Base-by-base conservation (phyloP, 2,113 vertebrate species). In the Apodemus sylvaticus region DNA sequence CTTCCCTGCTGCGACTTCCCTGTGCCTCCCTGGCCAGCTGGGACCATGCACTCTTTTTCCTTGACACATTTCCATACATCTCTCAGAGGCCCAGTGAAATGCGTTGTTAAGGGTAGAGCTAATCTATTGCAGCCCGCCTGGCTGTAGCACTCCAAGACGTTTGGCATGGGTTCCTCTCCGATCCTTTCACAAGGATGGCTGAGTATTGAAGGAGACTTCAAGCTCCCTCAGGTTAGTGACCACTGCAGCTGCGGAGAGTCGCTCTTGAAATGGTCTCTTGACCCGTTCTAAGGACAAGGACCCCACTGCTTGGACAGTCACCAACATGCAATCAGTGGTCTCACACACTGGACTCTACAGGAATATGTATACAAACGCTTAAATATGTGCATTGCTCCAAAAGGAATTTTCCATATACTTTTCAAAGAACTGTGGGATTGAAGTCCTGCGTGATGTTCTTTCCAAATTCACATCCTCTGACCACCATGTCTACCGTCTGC, bases 61-160 rank as follows among this genome's bases (percentile, higher is more conserved):
- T 95, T 97, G 95, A 96, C 93, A 93, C 8, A 20, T 94, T 96
- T 97, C 97, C 95, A 95, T 86, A 90, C 90, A 76, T 96, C 92
- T 94, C 97, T 97, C 96, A 81, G 90, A 51, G 17, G 96, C 96
- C 96, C 85, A 92, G 91, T 87, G 94, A 93, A 95, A 93, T 94
- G 86, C 89, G 93, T 93, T 93, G 96, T 95, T 94, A 95, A 97
- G 96, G 93, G 97, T 88, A 97, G 95, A 97, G 97, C 88, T 98
- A 96, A 96, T 97, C 92, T 96, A n/a, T 88, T 77, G 74, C 96
- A 97, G 97, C 85, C 96, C 79, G 89, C 74, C 90, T 71, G 20
- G 58, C 79, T 26, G 48, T 31, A 1, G 71, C 60, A 77, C 64
- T 92, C 96, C 97, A 97, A 94, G 85, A 90, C 88, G 74, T 81